These are phyloP conservation scores for Pristionchus exspectatus DNA, from an alignment of 2,888 invertebrate genomes.

Conservation along the genomic window DNA sequence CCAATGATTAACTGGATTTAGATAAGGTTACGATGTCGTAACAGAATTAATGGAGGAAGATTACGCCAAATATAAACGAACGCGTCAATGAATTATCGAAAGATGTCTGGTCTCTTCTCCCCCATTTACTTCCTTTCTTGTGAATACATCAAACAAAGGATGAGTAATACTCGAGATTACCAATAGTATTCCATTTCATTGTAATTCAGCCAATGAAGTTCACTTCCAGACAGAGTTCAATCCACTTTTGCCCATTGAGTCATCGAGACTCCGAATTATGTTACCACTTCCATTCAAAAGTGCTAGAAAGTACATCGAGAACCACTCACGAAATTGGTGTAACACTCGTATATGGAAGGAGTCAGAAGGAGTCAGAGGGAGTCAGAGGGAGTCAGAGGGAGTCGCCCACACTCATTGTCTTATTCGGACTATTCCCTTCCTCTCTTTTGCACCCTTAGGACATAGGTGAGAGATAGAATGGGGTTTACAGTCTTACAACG, in stretches of 20 bases:
- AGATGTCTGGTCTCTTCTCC: background rate
- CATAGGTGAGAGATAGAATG: conserved; percentile 6
- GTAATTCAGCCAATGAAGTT: background rate
- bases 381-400: background rate
- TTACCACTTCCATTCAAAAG: conserved; percentile 26
- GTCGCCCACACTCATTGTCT: background rate
- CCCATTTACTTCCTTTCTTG: background rate
- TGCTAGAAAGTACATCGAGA: conserved; percentile 9
- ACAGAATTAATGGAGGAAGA: background rate
- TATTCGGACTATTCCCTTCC: background rate
- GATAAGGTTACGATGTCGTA: conserved; percentile 32
- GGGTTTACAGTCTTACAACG: conserved; percentile 30
- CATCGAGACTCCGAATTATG: conserved; percentile 22
- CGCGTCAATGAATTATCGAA: background rate
- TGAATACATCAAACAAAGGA: background rate
- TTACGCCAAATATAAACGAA: background rate
- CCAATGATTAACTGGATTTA: background rate
- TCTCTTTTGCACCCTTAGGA: background rate
- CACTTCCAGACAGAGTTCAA: background rate
- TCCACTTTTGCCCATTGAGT: background rate
- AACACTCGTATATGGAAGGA: background rate
- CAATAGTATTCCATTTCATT: background rate
- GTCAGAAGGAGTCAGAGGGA: background rate
- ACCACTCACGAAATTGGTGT: background rate
- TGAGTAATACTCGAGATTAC: conserved; percentile 1